Evolutionary conservation across 2,888 invertebrate genomes (phyloP).

Genomic region (Oxytorus armatus): DNA sequence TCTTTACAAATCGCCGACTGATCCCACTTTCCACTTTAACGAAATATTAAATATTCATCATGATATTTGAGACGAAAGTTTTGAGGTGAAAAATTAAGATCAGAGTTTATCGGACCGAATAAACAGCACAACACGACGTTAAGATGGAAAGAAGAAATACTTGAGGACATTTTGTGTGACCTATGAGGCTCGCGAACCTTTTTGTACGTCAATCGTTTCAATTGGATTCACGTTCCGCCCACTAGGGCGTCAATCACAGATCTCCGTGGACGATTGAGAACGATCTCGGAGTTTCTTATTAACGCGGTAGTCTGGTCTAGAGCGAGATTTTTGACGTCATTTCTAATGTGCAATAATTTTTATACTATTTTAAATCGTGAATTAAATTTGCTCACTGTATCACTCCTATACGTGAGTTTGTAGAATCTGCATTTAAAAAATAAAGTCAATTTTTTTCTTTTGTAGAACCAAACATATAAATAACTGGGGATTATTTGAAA

Average conservation of each 20-base stretch:
- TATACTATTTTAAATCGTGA: too few species aligned
- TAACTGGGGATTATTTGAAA: too few species aligned
- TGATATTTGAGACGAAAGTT: constrained; percentile 1
- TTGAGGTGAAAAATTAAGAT: neutral
- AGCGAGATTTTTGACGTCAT: too few species aligned
- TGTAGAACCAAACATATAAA: too few species aligned
- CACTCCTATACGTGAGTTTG: too few species aligned
- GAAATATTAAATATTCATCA: neutral
- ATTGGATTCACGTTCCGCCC: constrained; percentile 27
- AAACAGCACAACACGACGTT: constrained; percentile 2
- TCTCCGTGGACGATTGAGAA: constrained; percentile 57
- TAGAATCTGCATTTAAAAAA: too few species aligned
- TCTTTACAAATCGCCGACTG: neutral
- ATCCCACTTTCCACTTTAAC: neutral
- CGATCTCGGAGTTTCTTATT: constrained; percentile 47
- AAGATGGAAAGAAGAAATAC: constrained; percentile 21
- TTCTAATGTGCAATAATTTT: too few species aligned
- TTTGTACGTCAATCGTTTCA: constrained; percentile 61
- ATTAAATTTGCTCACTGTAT: too few species aligned
- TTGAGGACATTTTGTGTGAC: neutral
- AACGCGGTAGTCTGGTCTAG: too few species aligned
- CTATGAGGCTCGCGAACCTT: constrained; percentile 25
- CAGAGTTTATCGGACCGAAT: constrained; percentile 1
- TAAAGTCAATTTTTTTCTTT: too few species aligned
- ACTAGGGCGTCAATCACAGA: constrained; percentile 57